Conservation (phyloP, 2,113 vertebrate species). For the Felis chaus region DNA sequence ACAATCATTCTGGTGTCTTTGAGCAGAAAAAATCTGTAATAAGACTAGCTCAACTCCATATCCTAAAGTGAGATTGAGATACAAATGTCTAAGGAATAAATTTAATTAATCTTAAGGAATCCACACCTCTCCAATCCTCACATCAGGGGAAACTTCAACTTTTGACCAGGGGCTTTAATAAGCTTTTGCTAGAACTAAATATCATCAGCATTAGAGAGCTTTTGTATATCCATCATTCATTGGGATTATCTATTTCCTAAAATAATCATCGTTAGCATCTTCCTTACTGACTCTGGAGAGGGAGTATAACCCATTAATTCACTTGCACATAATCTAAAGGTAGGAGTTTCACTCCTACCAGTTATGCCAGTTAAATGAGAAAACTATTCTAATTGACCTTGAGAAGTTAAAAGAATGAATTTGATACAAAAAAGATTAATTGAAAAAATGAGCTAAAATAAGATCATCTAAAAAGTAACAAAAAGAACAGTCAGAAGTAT, state of each 20-base stretch:
- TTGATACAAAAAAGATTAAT: background rate
- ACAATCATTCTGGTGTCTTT: background rate
- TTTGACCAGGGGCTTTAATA: constrained; percentile 2
- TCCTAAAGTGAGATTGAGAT: background rate
- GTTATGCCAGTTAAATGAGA: background rate
- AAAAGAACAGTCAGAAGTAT: background rate
- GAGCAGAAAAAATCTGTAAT: background rate
- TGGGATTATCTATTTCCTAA: background rate
- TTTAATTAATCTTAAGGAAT: constrained; percentile 5
- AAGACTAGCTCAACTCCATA: background rate
- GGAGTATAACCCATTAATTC: background rate
- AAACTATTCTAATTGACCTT: constrained; percentile 41
- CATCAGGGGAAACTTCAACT: background rate
- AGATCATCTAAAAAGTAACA: background rate
- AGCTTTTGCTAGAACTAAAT: background rate
- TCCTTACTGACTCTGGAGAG: background rate
- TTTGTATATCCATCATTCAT: background rate
- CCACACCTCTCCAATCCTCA: background rate
- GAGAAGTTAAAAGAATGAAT: background rate
- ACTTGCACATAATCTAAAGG: background rate
- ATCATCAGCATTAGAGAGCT: background rate
- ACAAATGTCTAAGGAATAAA: background rate
- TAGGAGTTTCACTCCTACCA: background rate
- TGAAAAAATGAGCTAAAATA: background rate
- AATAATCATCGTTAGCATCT: background rate